Conservation (phyloP, 2,888 invertebrate species). For the Ochropleura leucogaster region DNA sequence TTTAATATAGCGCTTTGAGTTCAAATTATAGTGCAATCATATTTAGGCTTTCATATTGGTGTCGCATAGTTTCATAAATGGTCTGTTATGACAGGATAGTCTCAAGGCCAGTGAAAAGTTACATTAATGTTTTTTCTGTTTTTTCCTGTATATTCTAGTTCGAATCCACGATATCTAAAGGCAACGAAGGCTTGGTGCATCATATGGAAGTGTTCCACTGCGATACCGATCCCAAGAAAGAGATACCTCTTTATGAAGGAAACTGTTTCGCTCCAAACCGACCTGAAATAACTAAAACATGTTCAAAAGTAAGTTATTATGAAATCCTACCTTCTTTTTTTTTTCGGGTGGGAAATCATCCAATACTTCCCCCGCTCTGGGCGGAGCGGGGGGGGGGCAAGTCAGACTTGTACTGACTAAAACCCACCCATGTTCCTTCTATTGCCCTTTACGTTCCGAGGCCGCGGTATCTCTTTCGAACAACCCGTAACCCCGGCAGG, state of each 20-base stretch:
- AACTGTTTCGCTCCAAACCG: slow-evolving; percentile 94
- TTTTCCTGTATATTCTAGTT: slow-evolving; percentile 90
- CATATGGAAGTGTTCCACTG: slow-evolving; percentile 99
- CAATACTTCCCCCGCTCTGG: too few species aligned
- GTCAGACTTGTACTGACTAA: too few species aligned
- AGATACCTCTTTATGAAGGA: slow-evolving; percentile 95
- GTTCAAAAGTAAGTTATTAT: slow-evolving; percentile 87
- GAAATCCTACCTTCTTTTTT: too few species aligned
- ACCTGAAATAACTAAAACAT: slow-evolving; percentile 94
- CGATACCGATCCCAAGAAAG: slow-evolving; percentile 92
- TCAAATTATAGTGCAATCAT: background rate
- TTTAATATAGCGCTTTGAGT: background rate
- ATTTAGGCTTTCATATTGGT: background rate
- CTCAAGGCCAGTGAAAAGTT: background rate
- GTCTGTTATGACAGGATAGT: background rate
- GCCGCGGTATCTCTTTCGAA: too few species aligned
- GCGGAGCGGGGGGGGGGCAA: too few species aligned
- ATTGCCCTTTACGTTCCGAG: too few species aligned
- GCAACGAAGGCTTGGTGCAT: slow-evolving; percentile 97
- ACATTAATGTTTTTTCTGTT: background rate
- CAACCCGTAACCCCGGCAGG: too few species aligned
- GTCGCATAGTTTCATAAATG: background rate
- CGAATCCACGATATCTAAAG: slow-evolving; percentile 95
- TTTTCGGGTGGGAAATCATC: too few species aligned
- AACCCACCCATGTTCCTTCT: too few species aligned